phyloP scores from a whole-genome alignment of 2,888 invertebrate species.

The Philonicus albiceps region DNA sequence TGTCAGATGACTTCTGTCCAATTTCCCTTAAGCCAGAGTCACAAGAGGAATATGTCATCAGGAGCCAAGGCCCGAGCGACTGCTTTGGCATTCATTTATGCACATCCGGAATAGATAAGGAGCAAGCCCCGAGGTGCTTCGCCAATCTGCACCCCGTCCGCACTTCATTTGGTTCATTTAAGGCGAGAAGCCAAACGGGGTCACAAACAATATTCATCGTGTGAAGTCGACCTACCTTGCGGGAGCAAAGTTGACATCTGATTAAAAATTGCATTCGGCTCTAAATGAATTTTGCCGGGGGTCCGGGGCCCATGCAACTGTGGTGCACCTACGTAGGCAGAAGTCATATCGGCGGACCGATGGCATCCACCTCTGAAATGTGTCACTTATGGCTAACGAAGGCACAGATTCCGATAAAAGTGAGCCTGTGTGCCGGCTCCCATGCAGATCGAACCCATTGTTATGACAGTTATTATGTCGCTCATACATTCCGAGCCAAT shows the following conservation, averaged over 20 bases:
- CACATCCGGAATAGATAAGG: slow-evolving; percentile 41
- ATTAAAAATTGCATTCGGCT: slow-evolving; percentile 19
- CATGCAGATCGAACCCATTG: slow-evolving; percentile 16
- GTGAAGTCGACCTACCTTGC: slow-evolving; percentile 42
- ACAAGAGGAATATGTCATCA: background rate
- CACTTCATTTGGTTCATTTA: background rate
- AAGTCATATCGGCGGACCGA: background rate
- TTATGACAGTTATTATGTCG: slow-evolving; percentile 34
- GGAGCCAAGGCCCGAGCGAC: background rate
- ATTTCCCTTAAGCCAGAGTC: slow-evolving; percentile 2
- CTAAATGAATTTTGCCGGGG: slow-evolving; percentile 6
- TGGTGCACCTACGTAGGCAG: background rate
- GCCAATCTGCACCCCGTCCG: background rate
- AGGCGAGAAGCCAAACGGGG: background rate
- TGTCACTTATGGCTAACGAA: slow-evolving; percentile 41
- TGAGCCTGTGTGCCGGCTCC: background rate
- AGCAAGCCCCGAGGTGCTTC: background rate
- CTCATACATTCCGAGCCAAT: background rate
- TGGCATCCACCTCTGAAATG: slow-evolving; percentile 29
- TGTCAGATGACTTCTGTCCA: slow-evolving; percentile 26
- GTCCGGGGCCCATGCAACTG: background rate
- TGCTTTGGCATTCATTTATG: slow-evolving; percentile 39
- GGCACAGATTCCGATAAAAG: slow-evolving; percentile 34
- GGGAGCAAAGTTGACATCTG: slow-evolving; percentile 39
- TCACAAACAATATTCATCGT: slow-evolving; percentile 39